Conservation (phyloP, 2,113 vertebrate genomes). For the Dolichotis patagonum region DNA sequence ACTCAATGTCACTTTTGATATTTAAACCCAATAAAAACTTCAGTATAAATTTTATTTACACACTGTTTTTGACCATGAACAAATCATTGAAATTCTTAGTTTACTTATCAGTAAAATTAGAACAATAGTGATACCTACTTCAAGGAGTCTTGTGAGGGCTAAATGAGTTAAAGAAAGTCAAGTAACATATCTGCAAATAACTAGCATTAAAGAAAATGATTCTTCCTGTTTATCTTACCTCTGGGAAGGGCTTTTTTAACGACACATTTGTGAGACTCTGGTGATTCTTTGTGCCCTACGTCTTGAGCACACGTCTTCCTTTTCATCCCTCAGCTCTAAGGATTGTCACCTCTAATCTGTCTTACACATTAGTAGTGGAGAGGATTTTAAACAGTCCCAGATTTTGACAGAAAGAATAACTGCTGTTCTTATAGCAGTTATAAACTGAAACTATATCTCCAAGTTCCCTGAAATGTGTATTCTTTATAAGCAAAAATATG, state of each 20-base stretch:
- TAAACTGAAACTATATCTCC: constrained; percentile 3
- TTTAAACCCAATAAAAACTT: too few relatives aligned
- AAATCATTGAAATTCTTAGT: constrained; percentile 3
- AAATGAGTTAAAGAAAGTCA: too few relatives aligned
- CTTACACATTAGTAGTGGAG: not conserved
- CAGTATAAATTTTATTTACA: not conserved
- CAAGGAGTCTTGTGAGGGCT: too few relatives aligned
- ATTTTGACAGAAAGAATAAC: constrained; percentile 15
- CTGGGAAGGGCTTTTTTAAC: not conserved
- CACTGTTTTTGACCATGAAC: not conserved
- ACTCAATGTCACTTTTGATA: too few relatives aligned
- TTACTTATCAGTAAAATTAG: not conserved
- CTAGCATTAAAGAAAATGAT: not conserved
- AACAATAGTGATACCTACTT: not conserved
- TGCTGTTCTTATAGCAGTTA: not conserved
- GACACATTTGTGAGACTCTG: not conserved
- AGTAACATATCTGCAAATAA: not conserved
- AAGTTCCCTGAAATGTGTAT: not conserved
- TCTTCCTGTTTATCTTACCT: not conserved
- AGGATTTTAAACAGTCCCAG: not conserved
- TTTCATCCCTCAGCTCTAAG: not conserved
- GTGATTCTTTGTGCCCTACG: not conserved
- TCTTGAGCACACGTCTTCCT: not conserved
- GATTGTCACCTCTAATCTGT: not conserved
- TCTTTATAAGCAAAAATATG: not conserved